phyloP scores from a whole-genome alignment of 2,888 invertebrate genomes.

The Drosophila macrospina region DNA sequence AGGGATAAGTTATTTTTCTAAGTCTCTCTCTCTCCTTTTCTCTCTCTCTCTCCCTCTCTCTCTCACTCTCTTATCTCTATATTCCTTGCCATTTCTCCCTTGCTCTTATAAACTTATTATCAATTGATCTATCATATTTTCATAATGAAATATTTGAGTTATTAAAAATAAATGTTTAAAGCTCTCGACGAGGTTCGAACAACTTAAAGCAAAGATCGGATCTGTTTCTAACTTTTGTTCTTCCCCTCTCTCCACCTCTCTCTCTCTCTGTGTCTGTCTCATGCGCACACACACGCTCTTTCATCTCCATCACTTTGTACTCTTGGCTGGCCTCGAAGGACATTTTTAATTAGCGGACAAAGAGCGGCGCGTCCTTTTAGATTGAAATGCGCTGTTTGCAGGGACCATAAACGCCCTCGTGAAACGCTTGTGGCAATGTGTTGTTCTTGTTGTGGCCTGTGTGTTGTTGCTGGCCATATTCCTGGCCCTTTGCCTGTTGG shows the following conservation, averaged over 20 bases:
- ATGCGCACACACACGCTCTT: neutral
- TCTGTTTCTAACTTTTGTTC: conserved; percentile 1
- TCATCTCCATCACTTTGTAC: conserved; percentile 10
- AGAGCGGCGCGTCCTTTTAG: conserved; percentile 63
- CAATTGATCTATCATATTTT: neutral
- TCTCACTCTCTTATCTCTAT: too few species aligned
- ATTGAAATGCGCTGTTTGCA: conserved; percentile 61
- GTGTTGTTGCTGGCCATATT: conserved; percentile 36
- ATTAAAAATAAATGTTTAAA: conserved; percentile 1
- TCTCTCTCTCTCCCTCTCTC: too few species aligned
- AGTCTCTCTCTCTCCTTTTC: too few species aligned
- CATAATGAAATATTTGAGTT: neutral
- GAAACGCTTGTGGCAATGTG: conserved; percentile 58
- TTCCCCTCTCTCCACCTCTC: conserved; percentile 1
- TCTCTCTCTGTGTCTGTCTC: neutral
- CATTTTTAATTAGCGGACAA: conserved; percentile 74
- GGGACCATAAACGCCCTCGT: conserved; percentile 61
- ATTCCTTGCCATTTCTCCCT: neutral
- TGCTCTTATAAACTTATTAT: neutral
- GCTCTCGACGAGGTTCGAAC: neutral
- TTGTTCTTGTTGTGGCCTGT: conserved; percentile 33
- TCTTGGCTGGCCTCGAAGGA: conserved; percentile 52
- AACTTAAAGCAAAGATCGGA: neutral
- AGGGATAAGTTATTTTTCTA: too few species aligned
- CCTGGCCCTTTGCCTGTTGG: conserved; percentile 42